Evolutionary conservation across 2,797 vertebrate genomes (phyloP).

Genomic region (Macroramphosus scolopax): DNA sequence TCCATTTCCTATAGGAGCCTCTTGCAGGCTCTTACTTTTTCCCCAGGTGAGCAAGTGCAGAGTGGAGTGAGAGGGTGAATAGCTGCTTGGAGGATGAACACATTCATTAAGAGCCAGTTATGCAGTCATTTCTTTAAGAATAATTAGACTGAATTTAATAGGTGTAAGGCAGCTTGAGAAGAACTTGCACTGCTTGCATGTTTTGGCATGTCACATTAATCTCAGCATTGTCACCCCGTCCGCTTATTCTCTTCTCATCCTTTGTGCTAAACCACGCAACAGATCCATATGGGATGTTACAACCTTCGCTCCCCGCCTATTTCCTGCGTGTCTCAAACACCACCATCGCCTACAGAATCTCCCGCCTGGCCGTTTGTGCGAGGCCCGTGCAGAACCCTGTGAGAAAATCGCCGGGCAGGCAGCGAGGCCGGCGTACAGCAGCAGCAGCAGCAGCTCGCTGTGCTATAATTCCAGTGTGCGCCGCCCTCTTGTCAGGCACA

Average conservation of each 20-base stretch:
- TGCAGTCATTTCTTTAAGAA: conserved; percentile 12
- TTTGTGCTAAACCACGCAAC: conserved; percentile 10
- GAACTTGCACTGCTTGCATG: conserved; percentile 22
- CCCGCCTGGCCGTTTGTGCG: conserved; percentile 31
- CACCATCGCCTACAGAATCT: conserved; percentile 52
- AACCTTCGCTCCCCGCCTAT: conserved; percentile 36
- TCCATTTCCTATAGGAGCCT: conserved; percentile 36
- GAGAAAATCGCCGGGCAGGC: conserved; percentile 22
- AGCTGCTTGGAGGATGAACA: conserved; percentile 17
- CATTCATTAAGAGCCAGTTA: conserved; percentile 21
- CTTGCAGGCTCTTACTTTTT: conserved; percentile 7
- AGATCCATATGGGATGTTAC: conserved; percentile 39
- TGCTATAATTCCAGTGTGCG: conserved; percentile 17
- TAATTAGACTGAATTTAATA: conserved; percentile 24
- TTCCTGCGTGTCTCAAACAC: conserved; percentile 32
- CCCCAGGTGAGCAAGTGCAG: too few species aligned
- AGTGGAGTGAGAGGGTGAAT: conserved; percentile 27
- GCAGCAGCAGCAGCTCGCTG: conserved; percentile 22
- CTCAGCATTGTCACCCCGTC: conserved; percentile 6
- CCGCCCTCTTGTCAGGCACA: conserved; percentile 34
- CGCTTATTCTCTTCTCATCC: not conserved
- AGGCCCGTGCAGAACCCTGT: conserved; percentile 31
- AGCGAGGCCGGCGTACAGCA: conserved; percentile 18
- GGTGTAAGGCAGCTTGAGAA: conserved; percentile 11
- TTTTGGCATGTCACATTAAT: conserved; percentile 25